A percentile compares a stretch with the other conserved stretches of the same genome.
These are phyloP conservation scores for Chiroxiphia lanceolata DNA, from an alignment of 2,797 vertebrate species.

Conservation along the genomic window DNA sequence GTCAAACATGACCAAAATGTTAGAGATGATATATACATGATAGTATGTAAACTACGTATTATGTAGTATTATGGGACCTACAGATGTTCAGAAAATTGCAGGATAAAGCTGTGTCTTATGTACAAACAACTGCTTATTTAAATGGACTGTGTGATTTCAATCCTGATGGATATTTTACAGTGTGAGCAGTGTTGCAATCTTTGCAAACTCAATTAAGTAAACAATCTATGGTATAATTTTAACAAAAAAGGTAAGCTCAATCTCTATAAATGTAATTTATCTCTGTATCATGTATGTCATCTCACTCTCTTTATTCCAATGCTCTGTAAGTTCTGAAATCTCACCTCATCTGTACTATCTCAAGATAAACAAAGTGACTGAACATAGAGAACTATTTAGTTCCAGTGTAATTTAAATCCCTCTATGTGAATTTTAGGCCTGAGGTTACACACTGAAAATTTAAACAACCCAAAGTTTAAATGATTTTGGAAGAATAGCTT, in stretches of 20 bases:
- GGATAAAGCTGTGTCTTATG: background rate
- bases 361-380: background rate
- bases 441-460: slow-evolving; percentile 11
- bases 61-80: background rate
- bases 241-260: background rate
- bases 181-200: background rate
- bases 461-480: slow-evolving; percentile 42
- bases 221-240: background rate
- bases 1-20: background rate
- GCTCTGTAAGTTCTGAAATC: background rate
- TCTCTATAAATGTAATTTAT: background rate
- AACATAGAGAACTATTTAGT: background rate
- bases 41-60: background rate
- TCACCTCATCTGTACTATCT: background rate
- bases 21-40: background rate
- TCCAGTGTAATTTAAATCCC: background rate
- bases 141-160: background rate
- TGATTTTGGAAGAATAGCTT: background rate
- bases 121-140: background rate
- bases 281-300: background rate
- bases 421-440: background rate
- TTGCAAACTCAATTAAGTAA: background rate
- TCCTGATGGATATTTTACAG: background rate
- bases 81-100: background rate
- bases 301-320: background rate